Base-by-base conservation (phyloP, 2,888 invertebrate genomes). In the Pyrrhosoma nymphula region DNA sequence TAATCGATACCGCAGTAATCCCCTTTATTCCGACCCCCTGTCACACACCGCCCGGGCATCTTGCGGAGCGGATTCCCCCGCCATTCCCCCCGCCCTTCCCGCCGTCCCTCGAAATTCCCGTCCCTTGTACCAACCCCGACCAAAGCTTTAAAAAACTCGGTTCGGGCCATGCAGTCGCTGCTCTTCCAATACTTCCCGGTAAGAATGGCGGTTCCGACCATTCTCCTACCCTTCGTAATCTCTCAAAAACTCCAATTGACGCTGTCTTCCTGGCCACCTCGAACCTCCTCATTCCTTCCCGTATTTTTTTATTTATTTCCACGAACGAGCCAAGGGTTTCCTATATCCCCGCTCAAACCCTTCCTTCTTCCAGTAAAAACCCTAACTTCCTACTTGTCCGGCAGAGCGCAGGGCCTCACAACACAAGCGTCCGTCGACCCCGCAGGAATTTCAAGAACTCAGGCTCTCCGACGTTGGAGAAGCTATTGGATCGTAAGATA, bases 401-500 rank as follows among this genome's bases (percentile, higher is more conserved):
- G 89, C n/a, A n/a, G n/a, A 89, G 89, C 56, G 26, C 12, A 12
- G 47, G 10, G 55, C n/a, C 89, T 89, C 39, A 47, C 4, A n/a
- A 26, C 55, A n/a, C 55, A 55, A 56, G 55, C 89, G 89, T 89
- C 89, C 89, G 89, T 55, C 89, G 89, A 89, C 89, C 56, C 35
- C 56, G 35, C 47, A 89, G 89, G 89, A 89, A 89, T 89, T 89
- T 89, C 89, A 89, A 89, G 89, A 89, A 89, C 89, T 89, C 89
- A n/a, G 55, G 18, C 60, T 89, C 89, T 89, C 26, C 35, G 35
- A 26, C 60, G 60, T 20, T n/a, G 82, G 26, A 69, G 69, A 69
- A 39, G 89, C 89, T 89, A 89, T 89, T 89, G 89, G 89, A 89
- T 89, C 89, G 56, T 89, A 55, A 89, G 89, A 89, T 89, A 89